phyloP scores from a whole-genome alignment of 2,888 invertebrate genomes.

The Crocallis elinguaria region DNA sequence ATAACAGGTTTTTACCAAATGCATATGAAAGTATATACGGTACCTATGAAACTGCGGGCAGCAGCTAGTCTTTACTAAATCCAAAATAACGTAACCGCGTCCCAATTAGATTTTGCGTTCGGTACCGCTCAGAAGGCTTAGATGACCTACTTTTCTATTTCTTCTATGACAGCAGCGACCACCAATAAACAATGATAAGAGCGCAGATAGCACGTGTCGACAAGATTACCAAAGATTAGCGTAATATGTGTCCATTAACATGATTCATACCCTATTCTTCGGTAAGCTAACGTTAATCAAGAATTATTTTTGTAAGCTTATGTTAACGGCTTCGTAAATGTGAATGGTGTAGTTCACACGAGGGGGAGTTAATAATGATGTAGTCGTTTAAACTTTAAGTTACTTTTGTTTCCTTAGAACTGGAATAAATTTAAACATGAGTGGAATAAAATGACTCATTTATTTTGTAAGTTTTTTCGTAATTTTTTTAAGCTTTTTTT shows the following conservation, averaged over 20 bases:
- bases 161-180: constrained; percentile 9
- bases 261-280: constrained; percentile 31
- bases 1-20: too few species aligned
- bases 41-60: too few species aligned
- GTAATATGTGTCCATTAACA: constrained; percentile 37
- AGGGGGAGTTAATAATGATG: neutral
- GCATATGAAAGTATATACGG: too few species aligned
- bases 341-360: constrained; percentile 16
- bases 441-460: too few species aligned
- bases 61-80: too few species aligned
- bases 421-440: too few species aligned
- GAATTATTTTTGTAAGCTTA: constrained; percentile 37
- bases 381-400: neutral
- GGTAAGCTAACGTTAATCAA: constrained; percentile 25
- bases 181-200: constrained; percentile 30
- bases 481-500: too few species aligned
- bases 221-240: constrained; percentile 33
- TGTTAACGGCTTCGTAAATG: neutral
- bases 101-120: too few species aligned
- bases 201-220: constrained; percentile 30
- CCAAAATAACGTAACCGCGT: too few species aligned
- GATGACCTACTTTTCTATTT: neutral
- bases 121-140: too few species aligned
- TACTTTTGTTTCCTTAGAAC: too few species aligned
- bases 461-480: too few species aligned